Percentiles rank a stretch among this genome's conserved stretches.
These are phyloP conservation scores for Sycobia sp. DNA, from an alignment of 1,140 invertebrate species.

Conservation along the genomic window DNA sequence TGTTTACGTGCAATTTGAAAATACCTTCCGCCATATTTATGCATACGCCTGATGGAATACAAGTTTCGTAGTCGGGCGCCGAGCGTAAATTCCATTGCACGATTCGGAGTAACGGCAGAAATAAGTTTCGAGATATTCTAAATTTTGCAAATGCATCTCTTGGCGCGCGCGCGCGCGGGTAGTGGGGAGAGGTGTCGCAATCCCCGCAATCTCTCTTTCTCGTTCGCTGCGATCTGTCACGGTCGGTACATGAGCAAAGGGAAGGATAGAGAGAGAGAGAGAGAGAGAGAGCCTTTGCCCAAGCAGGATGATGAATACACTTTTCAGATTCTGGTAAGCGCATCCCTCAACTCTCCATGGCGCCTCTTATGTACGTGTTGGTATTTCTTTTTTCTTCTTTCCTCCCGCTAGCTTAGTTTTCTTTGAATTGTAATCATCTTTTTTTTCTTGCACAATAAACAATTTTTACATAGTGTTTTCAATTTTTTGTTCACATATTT, in stretches of 20 bases:
- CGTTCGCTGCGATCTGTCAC: slow-evolving; percentile 12
- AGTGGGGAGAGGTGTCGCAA: background rate
- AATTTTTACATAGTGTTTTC: no score
- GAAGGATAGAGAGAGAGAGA: no score
- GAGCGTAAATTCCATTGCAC: no score
- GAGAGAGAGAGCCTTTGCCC: background rate
- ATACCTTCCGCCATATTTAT: no score
- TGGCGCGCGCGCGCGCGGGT: background rate
- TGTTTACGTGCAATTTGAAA: no score
- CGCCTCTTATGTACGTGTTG: background rate
- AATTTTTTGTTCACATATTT: no score
- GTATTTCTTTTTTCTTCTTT: slow-evolving; percentile 1
- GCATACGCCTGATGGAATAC: no score
- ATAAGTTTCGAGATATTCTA: background rate
- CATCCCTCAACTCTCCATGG: background rate
- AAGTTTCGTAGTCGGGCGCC: no score
- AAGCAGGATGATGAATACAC: slow-evolving; percentile 8
- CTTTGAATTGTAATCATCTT: background rate
- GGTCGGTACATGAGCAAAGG: background rate
- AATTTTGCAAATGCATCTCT: background rate
- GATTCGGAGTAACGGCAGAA: no score
- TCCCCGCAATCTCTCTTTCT: slow-evolving; percentile 3
- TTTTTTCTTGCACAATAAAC: no score
- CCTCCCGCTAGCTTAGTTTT: background rate
- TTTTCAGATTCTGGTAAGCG: slow-evolving; percentile 8